Evolutionary conservation across 1,140 invertebrate genomes (phyloP).

Genomic region (Pseudomyrmex cubaensis): DNA sequence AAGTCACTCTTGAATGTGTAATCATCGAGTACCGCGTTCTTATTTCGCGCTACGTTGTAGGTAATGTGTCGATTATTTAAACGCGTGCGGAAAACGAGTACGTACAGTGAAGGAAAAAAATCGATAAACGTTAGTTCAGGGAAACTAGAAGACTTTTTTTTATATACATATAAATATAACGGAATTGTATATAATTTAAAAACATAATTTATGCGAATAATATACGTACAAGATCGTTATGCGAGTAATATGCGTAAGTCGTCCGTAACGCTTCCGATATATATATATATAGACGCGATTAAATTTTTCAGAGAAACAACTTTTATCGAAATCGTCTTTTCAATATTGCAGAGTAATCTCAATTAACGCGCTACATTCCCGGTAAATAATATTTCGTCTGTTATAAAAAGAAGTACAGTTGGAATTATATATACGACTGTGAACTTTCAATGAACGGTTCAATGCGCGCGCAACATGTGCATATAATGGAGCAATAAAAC

Average conservation of each 20-base stretch:
- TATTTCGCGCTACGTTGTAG: neutral
- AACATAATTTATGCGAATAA: conserved; percentile 36
- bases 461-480: conserved; percentile 6
- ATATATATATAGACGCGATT: conserved; percentile 30
- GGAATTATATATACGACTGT: conserved; percentile 12
- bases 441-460: conserved; percentile 15
- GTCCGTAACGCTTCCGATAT: conserved; percentile 23
- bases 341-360: neutral
- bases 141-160: neutral
- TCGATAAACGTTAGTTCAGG: neutral
- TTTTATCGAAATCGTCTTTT: conserved; percentile 11
- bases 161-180: conserved; percentile 21
- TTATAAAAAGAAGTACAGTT: conserved; percentile 6
- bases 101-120: neutral
- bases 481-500: conserved; percentile 22
- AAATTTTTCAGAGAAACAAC: conserved; percentile 8
- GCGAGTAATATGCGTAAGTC: conserved; percentile 39
- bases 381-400: conserved; percentile 20
- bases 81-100: neutral
- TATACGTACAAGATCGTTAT: neutral
- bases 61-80: neutral
- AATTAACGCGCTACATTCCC: conserved; percentile 33
- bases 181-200: conserved; percentile 15
- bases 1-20: neutral
- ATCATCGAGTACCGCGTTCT: neutral